Conservation (phyloP, 2,888 invertebrate species). For the Drosophila mettleri region DNA sequence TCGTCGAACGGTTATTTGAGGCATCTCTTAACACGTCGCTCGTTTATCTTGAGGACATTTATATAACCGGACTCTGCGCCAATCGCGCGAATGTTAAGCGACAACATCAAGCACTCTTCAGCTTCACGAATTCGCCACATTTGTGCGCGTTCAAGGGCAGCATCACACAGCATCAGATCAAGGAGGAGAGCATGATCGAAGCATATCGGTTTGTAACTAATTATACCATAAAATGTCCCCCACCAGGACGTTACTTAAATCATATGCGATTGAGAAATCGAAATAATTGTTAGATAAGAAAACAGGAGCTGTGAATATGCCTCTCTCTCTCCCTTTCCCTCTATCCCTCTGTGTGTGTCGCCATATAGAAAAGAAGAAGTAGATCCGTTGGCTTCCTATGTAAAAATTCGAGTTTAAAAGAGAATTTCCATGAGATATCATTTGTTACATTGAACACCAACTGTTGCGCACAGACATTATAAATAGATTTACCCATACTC, state of each 20-base stretch:
- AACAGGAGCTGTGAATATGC: slow-evolving; percentile 44
- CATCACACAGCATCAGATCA: slow-evolving; percentile 87
- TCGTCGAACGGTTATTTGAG: slow-evolving; percentile 88
- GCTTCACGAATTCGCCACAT: slow-evolving; percentile 84
- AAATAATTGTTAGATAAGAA: slow-evolving; percentile 46
- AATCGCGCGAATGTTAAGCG: slow-evolving; percentile 87
- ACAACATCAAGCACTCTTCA: slow-evolving; percentile 88
- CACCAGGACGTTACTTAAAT: slow-evolving; percentile 82
- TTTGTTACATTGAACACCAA: not conserved
- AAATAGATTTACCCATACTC: not conserved
- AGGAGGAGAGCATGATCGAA: slow-evolving; percentile 85
- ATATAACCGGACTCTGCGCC: slow-evolving; percentile 91
- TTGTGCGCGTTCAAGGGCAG: slow-evolving; percentile 86
- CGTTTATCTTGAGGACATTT: slow-evolving; percentile 92
- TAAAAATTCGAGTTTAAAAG: not conserved
- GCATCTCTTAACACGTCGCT: slow-evolving; percentile 89
- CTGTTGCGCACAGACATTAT: slow-evolving; percentile 6
- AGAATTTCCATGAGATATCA: not conserved
- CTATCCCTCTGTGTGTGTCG: not conserved
- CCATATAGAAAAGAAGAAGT: not conserved
- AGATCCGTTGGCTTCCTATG: not conserved
- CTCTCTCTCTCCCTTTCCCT: slow-evolving; percentile 1
- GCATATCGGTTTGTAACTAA: slow-evolving; percentile 83
- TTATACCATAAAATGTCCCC: slow-evolving; percentile 80
- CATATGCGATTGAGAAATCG: slow-evolving; percentile 70